Evolutionary conservation across 2,888 invertebrate species (phyloP).

Genomic region (Acrobasis suavella): DNA sequence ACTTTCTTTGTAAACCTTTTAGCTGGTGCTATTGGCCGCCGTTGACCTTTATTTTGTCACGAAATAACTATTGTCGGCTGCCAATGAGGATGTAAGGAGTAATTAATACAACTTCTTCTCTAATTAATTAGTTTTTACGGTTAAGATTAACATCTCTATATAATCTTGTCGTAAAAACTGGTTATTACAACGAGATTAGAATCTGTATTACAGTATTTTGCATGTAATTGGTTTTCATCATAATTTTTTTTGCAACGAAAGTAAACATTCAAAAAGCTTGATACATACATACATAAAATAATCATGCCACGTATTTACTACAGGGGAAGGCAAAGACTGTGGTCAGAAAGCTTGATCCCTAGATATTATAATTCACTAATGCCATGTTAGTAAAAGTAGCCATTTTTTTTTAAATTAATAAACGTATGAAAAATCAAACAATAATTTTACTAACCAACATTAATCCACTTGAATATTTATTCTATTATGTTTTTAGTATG

Average conservation of each 20-base stretch:
- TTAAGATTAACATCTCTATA: conserved; percentile 12
- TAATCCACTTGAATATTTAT: too few relatives aligned
- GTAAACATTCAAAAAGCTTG: too few relatives aligned
- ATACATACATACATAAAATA: too few relatives aligned
- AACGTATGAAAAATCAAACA: too few relatives aligned
- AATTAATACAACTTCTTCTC: not conserved
- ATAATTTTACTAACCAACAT: too few relatives aligned
- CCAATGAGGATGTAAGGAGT: not conserved
- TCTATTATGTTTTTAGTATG: too few relatives aligned
- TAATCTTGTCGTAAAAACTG: conserved; percentile 15
- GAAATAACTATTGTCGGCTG: not conserved
- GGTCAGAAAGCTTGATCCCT: too few relatives aligned
- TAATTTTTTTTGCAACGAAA: not conserved
- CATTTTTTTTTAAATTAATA: too few relatives aligned
- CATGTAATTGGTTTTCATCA: conserved; percentile 14
- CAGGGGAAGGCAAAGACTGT: too few relatives aligned
- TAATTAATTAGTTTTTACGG: conserved; percentile 10
- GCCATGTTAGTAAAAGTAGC: too few relatives aligned
- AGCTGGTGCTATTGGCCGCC: not conserved
- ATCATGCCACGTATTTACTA: too few relatives aligned
- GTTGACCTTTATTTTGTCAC: not conserved
- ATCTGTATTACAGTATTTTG: conserved; percentile 18
- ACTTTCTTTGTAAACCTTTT: not conserved
- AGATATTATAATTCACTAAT: too few relatives aligned
- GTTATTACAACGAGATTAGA: conserved; percentile 4